Evolutionary conservation across 2,113 vertebrate genomes (phyloP).

Genomic region (Tautogolabrus adspersus): DNA sequence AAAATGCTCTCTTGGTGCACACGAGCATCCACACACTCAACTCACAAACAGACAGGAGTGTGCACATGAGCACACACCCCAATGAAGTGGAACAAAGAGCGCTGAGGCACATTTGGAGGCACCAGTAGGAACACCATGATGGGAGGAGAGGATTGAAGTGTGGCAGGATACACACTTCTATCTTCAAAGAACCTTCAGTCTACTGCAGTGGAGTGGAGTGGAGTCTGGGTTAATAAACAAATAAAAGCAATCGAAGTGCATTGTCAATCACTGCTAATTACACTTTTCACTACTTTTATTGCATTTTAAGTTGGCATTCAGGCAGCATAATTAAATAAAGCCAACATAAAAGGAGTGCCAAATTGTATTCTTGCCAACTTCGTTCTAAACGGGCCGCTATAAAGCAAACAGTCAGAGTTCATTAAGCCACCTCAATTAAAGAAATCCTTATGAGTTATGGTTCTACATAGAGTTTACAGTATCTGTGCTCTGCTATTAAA

Average conservation of each 20-base stretch:
- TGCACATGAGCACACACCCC: slow-evolving; percentile 59
- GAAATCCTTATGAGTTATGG: no score
- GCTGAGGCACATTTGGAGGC: slow-evolving; percentile 62
- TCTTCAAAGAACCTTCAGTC: slow-evolving; percentile 38
- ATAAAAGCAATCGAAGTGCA: background rate
- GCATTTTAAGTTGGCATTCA: background rate
- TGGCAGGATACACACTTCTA: slow-evolving; percentile 3
- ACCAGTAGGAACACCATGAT: slow-evolving; percentile 52
- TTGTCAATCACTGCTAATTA: background rate
- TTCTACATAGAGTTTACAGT: no score
- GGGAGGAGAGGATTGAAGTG: slow-evolving; percentile 45
- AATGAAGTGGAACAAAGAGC: slow-evolving; percentile 75
- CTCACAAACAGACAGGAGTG: background rate
- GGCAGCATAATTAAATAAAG: background rate
- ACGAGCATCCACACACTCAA: slow-evolving; percentile 13
- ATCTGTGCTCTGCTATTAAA: no score
- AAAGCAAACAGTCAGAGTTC: background rate
- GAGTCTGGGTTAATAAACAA: background rate
- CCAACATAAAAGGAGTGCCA: background rate
- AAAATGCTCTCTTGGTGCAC: slow-evolving; percentile 64
- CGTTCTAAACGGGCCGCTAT: no score
- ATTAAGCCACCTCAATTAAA: no score
- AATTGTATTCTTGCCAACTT: background rate
- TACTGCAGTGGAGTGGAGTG: background rate
- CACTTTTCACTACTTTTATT: background rate